A percentile compares a stretch with the other conserved stretches of the same genome.
These are phyloP conservation scores for Leuciscus waleckii DNA, from an alignment of 2,797 vertebrate species.

Conservation along the genomic window DNA sequence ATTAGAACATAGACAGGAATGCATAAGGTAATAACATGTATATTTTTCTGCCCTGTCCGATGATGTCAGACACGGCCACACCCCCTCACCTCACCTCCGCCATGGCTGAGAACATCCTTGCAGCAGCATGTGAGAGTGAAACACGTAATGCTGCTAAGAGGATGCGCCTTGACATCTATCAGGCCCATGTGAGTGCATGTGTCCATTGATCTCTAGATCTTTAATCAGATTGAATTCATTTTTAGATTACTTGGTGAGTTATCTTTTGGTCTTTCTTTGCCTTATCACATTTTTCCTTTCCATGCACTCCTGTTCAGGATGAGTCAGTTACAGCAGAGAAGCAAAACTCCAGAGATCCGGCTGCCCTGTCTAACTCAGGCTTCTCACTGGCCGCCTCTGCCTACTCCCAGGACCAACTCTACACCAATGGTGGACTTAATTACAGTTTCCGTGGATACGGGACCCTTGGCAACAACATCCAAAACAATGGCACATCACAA, in stretches of 20 bases:
- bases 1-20: neutral
- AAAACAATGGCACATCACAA: slow-evolving; percentile 86
- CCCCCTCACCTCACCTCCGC: slow-evolving; percentile 98
- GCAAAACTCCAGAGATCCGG: slow-evolving; percentile 83
- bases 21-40: slow-evolving; percentile 11
- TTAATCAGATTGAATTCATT: neutral
- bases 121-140: slow-evolving; percentile 95
- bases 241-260: slow-evolving; percentile 1
- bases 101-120: slow-evolving; percentile 98
- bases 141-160: slow-evolving; percentile 97
- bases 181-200: slow-evolving; percentile 74
- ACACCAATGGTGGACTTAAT: slow-evolving; percentile 96
- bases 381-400: slow-evolving; percentile 91
- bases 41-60: slow-evolving; percentile 24
- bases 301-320: slow-evolving; percentile 75
- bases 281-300: neutral
- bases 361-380: slow-evolving; percentile 85
- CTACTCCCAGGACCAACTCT: slow-evolving; percentile 94
- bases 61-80: slow-evolving; percentile 87
- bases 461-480: slow-evolving; percentile 84
- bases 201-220: neutral
- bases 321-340: slow-evolving; percentile 87
- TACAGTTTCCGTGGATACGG: slow-evolving; percentile 94
- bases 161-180: slow-evolving; percentile 96
- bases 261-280: neutral